These are phyloP conservation scores for Engystomops pustulosus DNA, from an alignment of 2,113 vertebrate genomes.

Conservation along the genomic window DNA sequence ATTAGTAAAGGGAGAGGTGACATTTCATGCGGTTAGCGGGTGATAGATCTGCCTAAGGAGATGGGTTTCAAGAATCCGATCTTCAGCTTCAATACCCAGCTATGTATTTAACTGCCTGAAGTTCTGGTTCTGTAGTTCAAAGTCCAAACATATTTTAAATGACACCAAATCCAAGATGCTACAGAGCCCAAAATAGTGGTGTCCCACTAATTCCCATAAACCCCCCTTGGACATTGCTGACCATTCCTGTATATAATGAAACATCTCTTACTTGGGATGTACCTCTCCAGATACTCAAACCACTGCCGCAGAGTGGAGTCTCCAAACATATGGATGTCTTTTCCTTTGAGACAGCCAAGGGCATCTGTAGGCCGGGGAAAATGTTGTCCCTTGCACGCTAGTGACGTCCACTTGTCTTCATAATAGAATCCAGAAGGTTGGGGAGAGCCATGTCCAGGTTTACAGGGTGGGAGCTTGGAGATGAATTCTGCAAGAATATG, in stretches of 20 bases:
- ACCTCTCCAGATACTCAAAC: conserved; percentile 42
- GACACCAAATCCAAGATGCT: too few species aligned
- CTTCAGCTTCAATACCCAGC: too few species aligned
- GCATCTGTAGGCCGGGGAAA: conserved; percentile 53
- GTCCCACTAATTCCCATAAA: too few species aligned
- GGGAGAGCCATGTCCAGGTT: background rate
- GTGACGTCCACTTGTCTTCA: conserved; percentile 45
- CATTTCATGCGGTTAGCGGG: too few species aligned
- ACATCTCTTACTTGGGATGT: conserved; percentile 28
- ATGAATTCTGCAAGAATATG: conserved; percentile 2
- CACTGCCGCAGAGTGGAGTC: conserved; percentile 53
- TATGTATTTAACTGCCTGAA: too few species aligned
- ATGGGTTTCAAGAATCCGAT: too few species aligned
- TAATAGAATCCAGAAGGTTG: conserved; percentile 63
- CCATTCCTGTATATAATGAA: background rate
- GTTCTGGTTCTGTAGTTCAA: too few species aligned
- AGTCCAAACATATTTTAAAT: too few species aligned
- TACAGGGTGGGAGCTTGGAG: conserved; percentile 6
- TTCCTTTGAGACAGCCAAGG: conserved; percentile 40
- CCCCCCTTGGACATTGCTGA: background rate
- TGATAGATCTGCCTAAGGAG: too few species aligned
- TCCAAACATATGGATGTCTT: conserved; percentile 50
- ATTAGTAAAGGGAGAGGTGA: too few species aligned
- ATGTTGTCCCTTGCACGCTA: conserved; percentile 49
- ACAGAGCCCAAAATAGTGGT: too few species aligned